Conservation (phyloP, 2,113 vertebrate species). For the Oryctolagus cuniculus region DNA sequence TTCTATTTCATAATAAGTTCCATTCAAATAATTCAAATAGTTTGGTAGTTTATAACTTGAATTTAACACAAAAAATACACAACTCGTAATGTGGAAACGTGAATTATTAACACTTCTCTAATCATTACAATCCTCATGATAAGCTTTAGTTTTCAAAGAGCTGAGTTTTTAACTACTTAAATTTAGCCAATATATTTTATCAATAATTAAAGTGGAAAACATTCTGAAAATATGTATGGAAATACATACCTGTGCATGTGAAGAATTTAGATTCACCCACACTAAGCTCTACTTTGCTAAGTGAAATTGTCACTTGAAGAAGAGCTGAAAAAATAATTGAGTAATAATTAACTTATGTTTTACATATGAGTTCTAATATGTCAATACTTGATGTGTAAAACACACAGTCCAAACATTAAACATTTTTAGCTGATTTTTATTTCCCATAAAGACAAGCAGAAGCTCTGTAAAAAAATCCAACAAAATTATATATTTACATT, state of each 20-base stretch:
- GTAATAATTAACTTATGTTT: slow-evolving; percentile 50
- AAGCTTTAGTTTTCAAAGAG: neutral
- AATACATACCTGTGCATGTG: slow-evolving; percentile 96
- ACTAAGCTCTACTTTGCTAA: slow-evolving; percentile 98
- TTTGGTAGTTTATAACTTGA: neutral
- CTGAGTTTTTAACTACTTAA: neutral
- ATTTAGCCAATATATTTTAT: neutral
- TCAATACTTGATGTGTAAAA: neutral
- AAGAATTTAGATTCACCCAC: slow-evolving; percentile 99
- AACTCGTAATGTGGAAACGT: neutral
- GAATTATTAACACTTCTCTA: neutral
- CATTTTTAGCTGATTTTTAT: neutral
- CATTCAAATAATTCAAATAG: slow-evolving; percentile 32
- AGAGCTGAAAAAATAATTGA: slow-evolving; percentile 90
- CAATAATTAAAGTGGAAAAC: neutral
- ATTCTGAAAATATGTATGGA: neutral
- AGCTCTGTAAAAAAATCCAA: neutral
- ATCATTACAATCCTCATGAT: neutral
- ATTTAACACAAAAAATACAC: neutral
- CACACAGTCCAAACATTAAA: neutral
- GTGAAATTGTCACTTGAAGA: slow-evolving; percentile 98
- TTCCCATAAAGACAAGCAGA: neutral
- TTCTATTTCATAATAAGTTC: neutral
- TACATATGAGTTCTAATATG: slow-evolving; percentile 6
- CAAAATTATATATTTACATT: neutral